phyloP scores from a whole-genome alignment of 2,888 invertebrate genomes.

The Drosophila nigritarsus region DNA sequence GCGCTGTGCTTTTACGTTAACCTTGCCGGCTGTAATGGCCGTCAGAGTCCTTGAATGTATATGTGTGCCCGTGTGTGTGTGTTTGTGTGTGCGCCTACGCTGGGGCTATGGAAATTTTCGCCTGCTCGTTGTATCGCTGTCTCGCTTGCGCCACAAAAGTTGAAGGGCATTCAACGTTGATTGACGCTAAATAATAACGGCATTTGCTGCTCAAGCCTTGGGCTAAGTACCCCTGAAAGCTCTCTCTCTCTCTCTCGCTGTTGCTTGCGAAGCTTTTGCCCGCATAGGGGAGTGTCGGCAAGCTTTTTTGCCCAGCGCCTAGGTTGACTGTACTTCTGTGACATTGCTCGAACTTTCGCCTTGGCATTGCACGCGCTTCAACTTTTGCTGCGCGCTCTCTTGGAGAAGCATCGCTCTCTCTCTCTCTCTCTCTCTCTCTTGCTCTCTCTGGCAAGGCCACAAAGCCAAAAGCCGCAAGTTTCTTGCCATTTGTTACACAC shows the following conservation, averaged over 20 bases:
- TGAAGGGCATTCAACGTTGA: constrained; percentile 56
- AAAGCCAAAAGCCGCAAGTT: constrained; percentile 29
- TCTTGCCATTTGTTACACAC: constrained; percentile 21
- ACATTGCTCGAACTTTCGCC: constrained; percentile 73
- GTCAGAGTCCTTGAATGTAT: constrained; percentile 64
- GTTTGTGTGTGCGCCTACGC: constrained; percentile 45
- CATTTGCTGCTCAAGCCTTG: constrained; percentile 38
- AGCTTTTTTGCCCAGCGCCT: constrained; percentile 30
- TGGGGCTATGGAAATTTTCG: constrained; percentile 54
- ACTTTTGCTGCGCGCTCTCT: constrained; percentile 51
- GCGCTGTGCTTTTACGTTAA: constrained; percentile 65
- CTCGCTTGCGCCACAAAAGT: constrained; percentile 24
- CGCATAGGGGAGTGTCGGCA: constrained; percentile 40
- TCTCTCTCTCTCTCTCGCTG: constrained; percentile 14
- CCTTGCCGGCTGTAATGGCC: constrained; percentile 52
- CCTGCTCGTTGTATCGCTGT: constrained; percentile 21
- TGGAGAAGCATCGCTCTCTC: constrained; percentile 19
- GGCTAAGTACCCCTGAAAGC: constrained; percentile 42
- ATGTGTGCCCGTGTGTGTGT: constrained; percentile 3
- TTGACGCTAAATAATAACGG: constrained; percentile 63
- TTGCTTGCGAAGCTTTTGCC: constrained; percentile 10
- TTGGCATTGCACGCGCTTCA: constrained; percentile 78
- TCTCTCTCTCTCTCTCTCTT: constrained; percentile 13
- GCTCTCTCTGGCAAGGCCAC: constrained; percentile 53
- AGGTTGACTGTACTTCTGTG: constrained; percentile 77